Conservation (phyloP, 2,113 vertebrate species). For the Solea senegalensis region DNA sequence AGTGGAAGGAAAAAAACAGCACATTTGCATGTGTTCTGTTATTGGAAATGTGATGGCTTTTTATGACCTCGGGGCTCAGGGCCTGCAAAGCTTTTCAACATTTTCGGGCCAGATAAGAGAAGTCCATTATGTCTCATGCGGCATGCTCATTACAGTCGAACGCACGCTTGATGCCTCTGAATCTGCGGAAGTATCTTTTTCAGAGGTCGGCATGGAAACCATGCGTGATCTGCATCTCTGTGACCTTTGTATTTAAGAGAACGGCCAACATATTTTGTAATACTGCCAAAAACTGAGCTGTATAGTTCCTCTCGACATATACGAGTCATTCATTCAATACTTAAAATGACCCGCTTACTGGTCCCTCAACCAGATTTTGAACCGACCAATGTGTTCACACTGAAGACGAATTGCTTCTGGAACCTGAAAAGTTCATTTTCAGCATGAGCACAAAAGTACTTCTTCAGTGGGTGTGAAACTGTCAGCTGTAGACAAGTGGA, state of each 20-base stretch:
- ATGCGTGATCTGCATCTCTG: constrained; percentile 15
- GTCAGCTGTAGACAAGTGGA: too few species aligned
- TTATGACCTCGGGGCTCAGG: constrained; percentile 32
- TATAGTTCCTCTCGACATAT: too few species aligned
- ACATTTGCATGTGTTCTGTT: constrained; percentile 23
- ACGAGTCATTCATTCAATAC: too few species aligned
- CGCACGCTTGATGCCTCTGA: constrained; percentile 35
- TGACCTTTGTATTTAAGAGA: background rate
- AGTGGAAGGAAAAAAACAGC: constrained; percentile 4
- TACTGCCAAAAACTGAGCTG: background rate
- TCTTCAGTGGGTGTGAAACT: too few species aligned
- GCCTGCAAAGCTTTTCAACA: constrained; percentile 45
- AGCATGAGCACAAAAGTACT: too few species aligned
- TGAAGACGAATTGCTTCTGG: too few species aligned
- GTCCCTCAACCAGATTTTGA: too few species aligned
- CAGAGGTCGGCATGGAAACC: background rate
- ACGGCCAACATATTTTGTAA: background rate
- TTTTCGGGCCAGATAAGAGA: constrained; percentile 51
- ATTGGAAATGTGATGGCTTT: constrained; percentile 37
- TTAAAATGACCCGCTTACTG: too few species aligned
- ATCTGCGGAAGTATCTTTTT: background rate
- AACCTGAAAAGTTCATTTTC: too few species aligned
- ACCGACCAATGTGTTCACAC: too few species aligned
- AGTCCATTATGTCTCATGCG: constrained; percentile 36
- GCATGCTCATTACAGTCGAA: constrained; percentile 29